Evolutionary conservation across 2,113 vertebrate species (phyloP).

Genomic region (Psilopsiagon aymara): DNA sequence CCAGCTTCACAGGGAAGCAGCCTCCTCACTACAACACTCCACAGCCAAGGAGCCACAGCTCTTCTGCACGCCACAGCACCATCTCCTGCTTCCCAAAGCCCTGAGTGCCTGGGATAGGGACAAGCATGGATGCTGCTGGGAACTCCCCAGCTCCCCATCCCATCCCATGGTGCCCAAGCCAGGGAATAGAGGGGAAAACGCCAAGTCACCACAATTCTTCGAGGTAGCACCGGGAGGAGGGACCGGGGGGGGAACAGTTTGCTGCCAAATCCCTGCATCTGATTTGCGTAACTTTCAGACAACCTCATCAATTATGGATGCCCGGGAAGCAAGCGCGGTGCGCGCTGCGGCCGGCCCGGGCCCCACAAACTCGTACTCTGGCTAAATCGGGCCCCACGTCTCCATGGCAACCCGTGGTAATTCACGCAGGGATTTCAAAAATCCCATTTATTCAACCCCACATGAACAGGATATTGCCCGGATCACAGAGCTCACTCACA

Average conservation of each 20-base stretch:
- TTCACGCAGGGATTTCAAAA: conserved; percentile 62
- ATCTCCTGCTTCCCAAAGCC: fast-evolving
- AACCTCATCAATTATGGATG: conserved; percentile 72
- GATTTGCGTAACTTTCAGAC: conserved; percentile 67
- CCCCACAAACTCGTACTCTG: conserved; percentile 36
- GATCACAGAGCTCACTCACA: conserved; percentile 49
- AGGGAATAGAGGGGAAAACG: neutral
- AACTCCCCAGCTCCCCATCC: neutral
- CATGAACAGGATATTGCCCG: conserved; percentile 54
- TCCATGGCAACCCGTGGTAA: conserved; percentile 60
- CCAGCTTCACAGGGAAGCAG: neutral
- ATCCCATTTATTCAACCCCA: conserved; percentile 59
- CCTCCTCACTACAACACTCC: neutral
- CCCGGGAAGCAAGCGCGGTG: conserved; percentile 28
- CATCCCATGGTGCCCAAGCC: fast-evolving
- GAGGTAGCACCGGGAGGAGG: conserved; percentile 42
- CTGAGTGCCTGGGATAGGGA: fast-evolving
- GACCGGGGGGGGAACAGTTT: conserved; percentile 25
- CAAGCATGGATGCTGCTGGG: fast-evolving
- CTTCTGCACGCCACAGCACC: fast-evolving
- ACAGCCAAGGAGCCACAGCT: fast-evolving
- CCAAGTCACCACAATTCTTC: conserved; percentile 65
- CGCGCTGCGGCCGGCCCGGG: neutral
- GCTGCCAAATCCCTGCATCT: conserved; percentile 66
- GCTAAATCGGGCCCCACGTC: conserved; percentile 39